phyloP scores from a whole-genome alignment of 2,113 vertebrate species.

The Cardinalis cardinalis region DNA sequence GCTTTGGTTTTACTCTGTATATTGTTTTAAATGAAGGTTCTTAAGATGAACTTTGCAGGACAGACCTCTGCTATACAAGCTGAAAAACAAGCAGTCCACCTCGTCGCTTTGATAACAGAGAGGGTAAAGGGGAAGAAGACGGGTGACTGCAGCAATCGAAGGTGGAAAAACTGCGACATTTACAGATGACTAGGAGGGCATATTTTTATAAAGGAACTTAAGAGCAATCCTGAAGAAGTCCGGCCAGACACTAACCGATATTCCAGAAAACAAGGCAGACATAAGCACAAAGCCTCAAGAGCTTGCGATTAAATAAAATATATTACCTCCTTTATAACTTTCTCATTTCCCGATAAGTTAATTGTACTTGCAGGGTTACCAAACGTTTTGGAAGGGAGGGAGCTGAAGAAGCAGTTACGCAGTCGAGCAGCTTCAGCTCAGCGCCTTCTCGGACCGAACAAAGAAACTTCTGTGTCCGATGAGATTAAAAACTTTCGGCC shows the following conservation, averaged over 20 bases:
- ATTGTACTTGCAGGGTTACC: neutral
- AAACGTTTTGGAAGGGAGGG: neutral
- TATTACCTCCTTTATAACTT: neutral
- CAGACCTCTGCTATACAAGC: neutral
- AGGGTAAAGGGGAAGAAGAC: neutral
- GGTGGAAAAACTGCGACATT: neutral
- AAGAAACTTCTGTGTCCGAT: slow-evolving; percentile 66
- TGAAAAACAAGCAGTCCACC: neutral
- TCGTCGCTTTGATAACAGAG: neutral
- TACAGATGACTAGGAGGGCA: neutral
- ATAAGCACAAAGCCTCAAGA: neutral
- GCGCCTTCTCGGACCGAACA: slow-evolving; percentile 54
- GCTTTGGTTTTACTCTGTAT: neutral
- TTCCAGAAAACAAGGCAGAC: neutral
- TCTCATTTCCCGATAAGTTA: neutral
- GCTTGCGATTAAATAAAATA: neutral
- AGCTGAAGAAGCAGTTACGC: neutral
- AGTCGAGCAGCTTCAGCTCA: slow-evolving; percentile 11
- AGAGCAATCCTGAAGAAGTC: neutral
- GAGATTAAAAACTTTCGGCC: slow-evolving; percentile 47
- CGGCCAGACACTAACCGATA: rapidly evolving
- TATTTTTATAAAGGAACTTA: neutral
- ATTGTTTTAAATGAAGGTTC: neutral
- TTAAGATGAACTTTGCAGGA: neutral
- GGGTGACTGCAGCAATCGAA: neutral